Base-by-base conservation (phyloP, 2,888 invertebrate genomes). In the Eutolmus rufibarbis region DNA sequence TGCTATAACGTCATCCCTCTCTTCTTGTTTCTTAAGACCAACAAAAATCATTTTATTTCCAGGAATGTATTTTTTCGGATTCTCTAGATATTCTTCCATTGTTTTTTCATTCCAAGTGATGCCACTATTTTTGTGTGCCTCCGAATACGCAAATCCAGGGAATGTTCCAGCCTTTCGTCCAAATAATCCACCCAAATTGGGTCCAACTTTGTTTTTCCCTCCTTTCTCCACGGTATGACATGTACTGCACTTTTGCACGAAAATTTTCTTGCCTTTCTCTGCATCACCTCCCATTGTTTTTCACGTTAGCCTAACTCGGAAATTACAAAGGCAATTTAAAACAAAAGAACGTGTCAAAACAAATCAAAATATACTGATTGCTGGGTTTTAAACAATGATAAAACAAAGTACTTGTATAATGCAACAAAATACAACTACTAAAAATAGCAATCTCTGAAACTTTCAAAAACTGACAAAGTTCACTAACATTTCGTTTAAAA, bases 11-110 rank as follows among this genome's bases (percentile, higher is more conserved):
- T 99, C 98, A 16, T 94, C 97, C 88, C 99, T 95, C 89, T 99
- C 99, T 87, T 96, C 95, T n/a, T 96, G 95, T 93, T 99, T 99
- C 94, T 99, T 99, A 90, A 99, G 93, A 89, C 99, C 99, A 89
- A 98, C 98, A 91, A 99, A 99, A 91, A 99, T 96, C 99, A 99
- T 99, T 93, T 99, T 99, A 88, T 99, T 99, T 89, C 99, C 99
- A 86, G 99, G 99, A 94, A 99, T 99, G 94, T 97, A 99, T 93
- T 99, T 99, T 94, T 99, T 99, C 87, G 99, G 99, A 93, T 99
- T 98, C 93, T 98, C 97, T 89, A 99, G 94, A 94, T 99, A 99
- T 90, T 96, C 96, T 91, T 97, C 98, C 28, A 99, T 94, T 0
- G 98, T 99, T 87, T 98, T 97, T 79, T 96, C 96, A 90, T 93